A percentile compares a stretch with the other conserved stretches of the same genome.
Evolutionary conservation across 23 tunicate species (phyloP).

Genomic region (Oikopleura vanhoeffeni): DNA sequence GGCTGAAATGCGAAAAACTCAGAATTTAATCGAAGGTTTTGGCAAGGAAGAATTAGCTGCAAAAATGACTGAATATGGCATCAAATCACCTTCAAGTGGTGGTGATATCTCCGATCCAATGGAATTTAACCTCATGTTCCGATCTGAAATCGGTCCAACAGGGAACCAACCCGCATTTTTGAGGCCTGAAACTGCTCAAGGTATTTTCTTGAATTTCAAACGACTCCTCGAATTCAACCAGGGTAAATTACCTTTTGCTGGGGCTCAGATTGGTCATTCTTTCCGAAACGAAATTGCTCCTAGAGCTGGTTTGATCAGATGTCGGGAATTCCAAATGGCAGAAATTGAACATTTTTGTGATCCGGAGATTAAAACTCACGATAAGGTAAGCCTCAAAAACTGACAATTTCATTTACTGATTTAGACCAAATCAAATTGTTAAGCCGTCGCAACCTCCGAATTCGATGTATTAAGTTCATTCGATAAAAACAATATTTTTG

Average conservation of each 20-base stretch:
- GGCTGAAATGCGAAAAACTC: neutral
- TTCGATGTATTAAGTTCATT: too few relatives aligned
- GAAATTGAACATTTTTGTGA: constrained; percentile 92
- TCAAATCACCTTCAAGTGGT: constrained; percentile 53
- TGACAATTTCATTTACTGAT: too few relatives aligned
- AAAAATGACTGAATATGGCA: constrained; percentile 43
- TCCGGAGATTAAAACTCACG: constrained; percentile 18
- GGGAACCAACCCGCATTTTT: constrained; percentile 51
- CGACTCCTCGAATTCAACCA: constrained; percentile 76
- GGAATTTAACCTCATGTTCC: constrained; percentile 87
- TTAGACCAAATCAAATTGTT: too few relatives aligned
- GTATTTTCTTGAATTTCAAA: constrained; percentile 80
- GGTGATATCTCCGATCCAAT: constrained; percentile 63
- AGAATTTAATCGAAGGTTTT: neutral
- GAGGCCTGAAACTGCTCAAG: constrained; percentile 97
- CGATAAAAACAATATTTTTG: too few relatives aligned
- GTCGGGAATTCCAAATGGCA: constrained; percentile 85
- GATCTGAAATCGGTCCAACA: constrained; percentile 68
- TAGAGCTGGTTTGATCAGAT: constrained; percentile 28
- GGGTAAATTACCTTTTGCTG: constrained; percentile 80
- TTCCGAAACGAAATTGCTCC: constrained; percentile 94
- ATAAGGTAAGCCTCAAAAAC: neutral
- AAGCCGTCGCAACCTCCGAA: too few relatives aligned
- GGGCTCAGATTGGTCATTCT: constrained; percentile 79
- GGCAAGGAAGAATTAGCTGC: constrained; percentile 34